Conservation (phyloP, 2,888 invertebrate genomes). For the Galeopsomyia nigrocyanea region DNA sequence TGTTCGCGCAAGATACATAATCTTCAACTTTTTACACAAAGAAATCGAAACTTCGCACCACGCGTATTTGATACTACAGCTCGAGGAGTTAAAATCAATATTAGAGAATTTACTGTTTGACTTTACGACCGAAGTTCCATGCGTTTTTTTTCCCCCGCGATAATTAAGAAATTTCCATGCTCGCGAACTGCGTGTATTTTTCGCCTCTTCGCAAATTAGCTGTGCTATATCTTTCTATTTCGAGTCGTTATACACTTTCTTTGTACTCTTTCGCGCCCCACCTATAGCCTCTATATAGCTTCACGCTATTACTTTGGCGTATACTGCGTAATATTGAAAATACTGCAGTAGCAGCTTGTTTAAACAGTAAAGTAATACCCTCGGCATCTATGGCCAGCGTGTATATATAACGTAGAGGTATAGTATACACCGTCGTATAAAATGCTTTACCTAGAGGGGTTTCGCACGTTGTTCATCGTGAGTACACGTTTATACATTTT, state of each 20-base stretch:
- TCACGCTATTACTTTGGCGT: neutral
- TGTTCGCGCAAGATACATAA: neutral
- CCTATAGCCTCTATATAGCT: too few species aligned
- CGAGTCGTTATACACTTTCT: slow-evolving; percentile 6
- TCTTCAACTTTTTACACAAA: slow-evolving; percentile 3
- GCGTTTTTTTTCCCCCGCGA: too few species aligned
- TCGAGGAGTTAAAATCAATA: neutral
- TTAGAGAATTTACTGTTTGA: neutral
- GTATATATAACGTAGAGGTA: slow-evolving; percentile 10
- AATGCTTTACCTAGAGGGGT: slow-evolving; percentile 1
- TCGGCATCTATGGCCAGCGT: neutral
- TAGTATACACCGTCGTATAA: neutral
- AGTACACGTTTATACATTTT: slow-evolving; percentile 1
- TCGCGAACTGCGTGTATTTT: too few species aligned
- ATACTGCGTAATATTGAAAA: slow-evolving; percentile 12
- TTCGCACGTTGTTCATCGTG: slow-evolving; percentile 1
- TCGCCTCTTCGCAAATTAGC: too few species aligned
- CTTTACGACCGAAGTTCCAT: too few species aligned
- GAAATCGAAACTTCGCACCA: neutral
- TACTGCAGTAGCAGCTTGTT: slow-evolving; percentile 13
- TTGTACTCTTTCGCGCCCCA: neutral
- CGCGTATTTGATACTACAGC: neutral
- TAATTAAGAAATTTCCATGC: too few species aligned
- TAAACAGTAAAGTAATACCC: slow-evolving; percentile 20
- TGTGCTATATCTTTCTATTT: too few species aligned